Evolutionary conservation across 2,797 vertebrate species (phyloP).

Genomic region (Lutjanus campechanus): DNA sequence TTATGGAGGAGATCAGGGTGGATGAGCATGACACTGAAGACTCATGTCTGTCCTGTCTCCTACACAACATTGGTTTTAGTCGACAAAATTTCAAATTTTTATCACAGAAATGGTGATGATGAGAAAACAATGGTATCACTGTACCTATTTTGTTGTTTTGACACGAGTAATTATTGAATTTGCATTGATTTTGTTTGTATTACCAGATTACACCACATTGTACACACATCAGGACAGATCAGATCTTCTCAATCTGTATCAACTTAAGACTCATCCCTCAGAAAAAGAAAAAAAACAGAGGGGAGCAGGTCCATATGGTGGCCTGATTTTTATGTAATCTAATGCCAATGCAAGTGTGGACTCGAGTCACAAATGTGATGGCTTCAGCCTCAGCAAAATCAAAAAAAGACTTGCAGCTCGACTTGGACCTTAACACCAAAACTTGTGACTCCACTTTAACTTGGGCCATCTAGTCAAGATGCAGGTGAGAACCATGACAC

Average conservation of each 20-base stretch:
- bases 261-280: neutral
- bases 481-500: too few relatives aligned
- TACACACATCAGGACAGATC: neutral
- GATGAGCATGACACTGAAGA: neutral
- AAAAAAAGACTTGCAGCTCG: too few relatives aligned
- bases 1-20: neutral
- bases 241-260: neutral
- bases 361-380: too few relatives aligned
- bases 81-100: neutral
- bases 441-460: too few relatives aligned
- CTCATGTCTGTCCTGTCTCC: neutral
- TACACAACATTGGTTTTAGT: too few relatives aligned
- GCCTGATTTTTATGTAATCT: neutral
- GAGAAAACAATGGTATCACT: neutral
- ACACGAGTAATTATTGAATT: neutral
- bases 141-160: too few relatives aligned
- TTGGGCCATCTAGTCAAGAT: too few relatives aligned
- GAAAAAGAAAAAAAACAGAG: neutral
- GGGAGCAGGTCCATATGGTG: neutral
- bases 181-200: neutral
- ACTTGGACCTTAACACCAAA: too few relatives aligned
- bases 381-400: too few relatives aligned
- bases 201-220: too few relatives aligned
- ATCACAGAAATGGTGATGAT: neutral
- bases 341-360: too few relatives aligned